phyloP scores from a whole-genome alignment of 1,140 invertebrate species.

The Maconellicoccus hirsutus region DNA sequence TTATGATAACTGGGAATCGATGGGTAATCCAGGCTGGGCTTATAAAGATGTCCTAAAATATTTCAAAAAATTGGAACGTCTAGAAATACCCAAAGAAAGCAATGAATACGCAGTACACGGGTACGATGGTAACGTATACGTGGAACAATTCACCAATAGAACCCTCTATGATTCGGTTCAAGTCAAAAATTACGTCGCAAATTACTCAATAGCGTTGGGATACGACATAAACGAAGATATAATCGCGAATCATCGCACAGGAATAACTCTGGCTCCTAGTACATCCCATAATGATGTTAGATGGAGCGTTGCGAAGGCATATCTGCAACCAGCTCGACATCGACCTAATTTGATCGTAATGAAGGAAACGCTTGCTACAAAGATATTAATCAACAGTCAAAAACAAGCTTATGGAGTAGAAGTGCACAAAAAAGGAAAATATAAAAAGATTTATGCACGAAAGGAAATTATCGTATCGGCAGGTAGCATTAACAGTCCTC shows the following conservation, averaged over 20 bases:
- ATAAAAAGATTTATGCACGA: constrained; percentile 48
- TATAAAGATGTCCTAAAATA: constrained; percentile 44
- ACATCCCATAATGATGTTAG: constrained; percentile 47
- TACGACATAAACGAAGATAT: constrained; percentile 1
- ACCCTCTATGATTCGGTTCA: background rate
- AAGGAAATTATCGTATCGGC: constrained; percentile 60
- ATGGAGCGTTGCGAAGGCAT: constrained; percentile 50
- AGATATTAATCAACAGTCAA: constrained; percentile 51
- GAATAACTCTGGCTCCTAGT: constrained; percentile 48
- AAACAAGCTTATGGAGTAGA: constrained; percentile 60
- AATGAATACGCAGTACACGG: too few relatives aligned
- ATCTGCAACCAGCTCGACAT: constrained; percentile 47
- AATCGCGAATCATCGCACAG: constrained; percentile 28
- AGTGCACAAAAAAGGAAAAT: constrained; percentile 46
- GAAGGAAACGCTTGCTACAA: constrained; percentile 49
- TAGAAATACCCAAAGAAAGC: background rate
- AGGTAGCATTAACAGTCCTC: constrained; percentile 75
- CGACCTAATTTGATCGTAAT: constrained; percentile 52
- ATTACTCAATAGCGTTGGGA: background rate
- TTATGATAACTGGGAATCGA: constrained; percentile 51
- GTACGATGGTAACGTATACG: too few relatives aligned
- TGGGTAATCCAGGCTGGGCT: constrained; percentile 50
- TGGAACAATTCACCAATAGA: constrained; percentile 25
- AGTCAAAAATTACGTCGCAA: background rate
- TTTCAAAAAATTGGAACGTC: constrained; percentile 40